phyloP scores from a whole-genome alignment of 1,140 invertebrate species.

The Drosophila orena region DNA sequence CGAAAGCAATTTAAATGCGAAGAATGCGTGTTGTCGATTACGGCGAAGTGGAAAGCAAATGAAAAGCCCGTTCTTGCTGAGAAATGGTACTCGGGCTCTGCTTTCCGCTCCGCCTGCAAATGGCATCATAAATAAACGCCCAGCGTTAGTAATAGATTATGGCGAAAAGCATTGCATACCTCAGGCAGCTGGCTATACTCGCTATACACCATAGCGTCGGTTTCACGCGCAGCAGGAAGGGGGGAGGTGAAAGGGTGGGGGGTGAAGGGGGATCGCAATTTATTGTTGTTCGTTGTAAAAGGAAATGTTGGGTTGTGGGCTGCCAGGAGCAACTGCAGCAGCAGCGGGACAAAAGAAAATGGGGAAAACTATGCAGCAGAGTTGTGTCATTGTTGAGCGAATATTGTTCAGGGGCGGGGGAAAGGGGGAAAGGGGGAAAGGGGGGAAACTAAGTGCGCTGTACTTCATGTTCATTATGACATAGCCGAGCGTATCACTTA shows the following conservation, averaged over 20 bases:
- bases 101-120: conserved; percentile 46
- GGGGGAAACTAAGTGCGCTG: conserved; percentile 29
- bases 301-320: conserved; percentile 56
- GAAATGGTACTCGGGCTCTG: conserved; percentile 47
- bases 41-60: conserved; percentile 12
- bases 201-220: neutral
- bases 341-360: conserved; percentile 29
- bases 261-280: conserved; percentile 38
- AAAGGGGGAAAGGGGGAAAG: conserved; percentile 4
- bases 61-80: conserved; percentile 29
- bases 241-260: too few relatives aligned
- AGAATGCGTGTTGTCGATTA: conserved; percentile 67
- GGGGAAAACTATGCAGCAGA: conserved; percentile 41
- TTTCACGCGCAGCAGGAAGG: neutral
- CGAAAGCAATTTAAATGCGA: conserved; percentile 79
- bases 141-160: conserved; percentile 76
- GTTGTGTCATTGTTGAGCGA: conserved; percentile 44
- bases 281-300: conserved; percentile 64
- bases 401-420: conserved; percentile 18
- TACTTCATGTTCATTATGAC: conserved; percentile 46
- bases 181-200: conserved; percentile 27
- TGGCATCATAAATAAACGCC: conserved; percentile 72
- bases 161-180: conserved; percentile 72
- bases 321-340: conserved; percentile 18
- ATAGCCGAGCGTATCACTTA: conserved; percentile 42